Evolutionary conservation across 2,113 vertebrate species (phyloP), one percentile per base, ranked within the genome.

Genomic region (Lontra canadensis): DNA sequence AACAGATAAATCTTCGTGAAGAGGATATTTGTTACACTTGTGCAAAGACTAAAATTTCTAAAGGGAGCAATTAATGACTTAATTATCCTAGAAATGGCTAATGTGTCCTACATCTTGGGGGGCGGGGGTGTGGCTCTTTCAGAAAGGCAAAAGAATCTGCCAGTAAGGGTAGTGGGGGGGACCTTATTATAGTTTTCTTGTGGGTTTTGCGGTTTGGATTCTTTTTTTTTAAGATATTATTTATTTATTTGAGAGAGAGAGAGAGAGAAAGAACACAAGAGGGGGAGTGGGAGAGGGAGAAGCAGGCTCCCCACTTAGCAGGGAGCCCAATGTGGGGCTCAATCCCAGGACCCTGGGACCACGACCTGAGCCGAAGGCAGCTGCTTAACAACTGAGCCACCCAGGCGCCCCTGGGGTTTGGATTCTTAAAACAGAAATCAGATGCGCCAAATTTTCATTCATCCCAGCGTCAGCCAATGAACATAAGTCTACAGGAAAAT

Each of bases 41-140:
- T 91, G 49, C 93, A 49, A 87, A 96, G 91, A 88, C 63, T 80
- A 57, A 9, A 42, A n/a, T 96, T 96, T 94, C 93, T 97, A 96
- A 97, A 95, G 95, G 92, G 97, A 96, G 88, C 85, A 96, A 97
- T 97, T 80, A 97, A 92, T 84, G 85, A 90, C 80, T 94, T 65
- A 65, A 83, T 78, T 88, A 74, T 88, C 90, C 20, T 39, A 29
- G 69, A 97, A 95, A 87, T 25, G 49, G 81, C 44, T 65, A 55
- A 49, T 18, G 6, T 47, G 44, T 69, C 23, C 88, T 76, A 31
- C 42, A 65, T 94, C 57, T 73, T 29, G 29, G 65, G 11, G 36
- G 49, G 21, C 3, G 8, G 57, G 14, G 1, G 21, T 57, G 31
- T 26, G 69, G 36, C 74, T 65, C 59, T 79, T 91, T 44, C n/a